A percentile compares a stretch with the other conserved stretches of the same genome.
Conservation (phyloP, 2,797 vertebrate genomes). For the Microctenopoma lineatum region DNA sequence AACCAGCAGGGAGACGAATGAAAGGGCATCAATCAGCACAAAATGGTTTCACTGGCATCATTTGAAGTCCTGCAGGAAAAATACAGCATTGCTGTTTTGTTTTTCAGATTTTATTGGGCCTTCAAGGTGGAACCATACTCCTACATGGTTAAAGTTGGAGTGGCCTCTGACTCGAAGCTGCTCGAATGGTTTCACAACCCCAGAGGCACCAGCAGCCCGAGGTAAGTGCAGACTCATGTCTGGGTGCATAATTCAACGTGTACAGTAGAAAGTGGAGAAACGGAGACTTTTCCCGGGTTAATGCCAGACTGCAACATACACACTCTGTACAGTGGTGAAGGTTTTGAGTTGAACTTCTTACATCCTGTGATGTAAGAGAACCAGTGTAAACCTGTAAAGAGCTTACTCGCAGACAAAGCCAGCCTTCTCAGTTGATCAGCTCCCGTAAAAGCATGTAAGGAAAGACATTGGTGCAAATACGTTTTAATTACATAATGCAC, state of each 20-base stretch:
- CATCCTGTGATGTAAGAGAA: slow-evolving; percentile 75
- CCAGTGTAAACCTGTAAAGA: slow-evolving; percentile 67
- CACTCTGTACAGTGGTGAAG: slow-evolving; percentile 8
- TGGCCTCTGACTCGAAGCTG: slow-evolving; percentile 91
- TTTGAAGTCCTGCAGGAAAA: not conserved
- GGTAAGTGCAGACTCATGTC: slow-evolving; percentile 81
- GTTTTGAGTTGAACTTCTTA: slow-evolving; percentile 45
- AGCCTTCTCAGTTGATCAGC: slow-evolving; percentile 41
- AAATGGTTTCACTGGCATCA: not conserved
- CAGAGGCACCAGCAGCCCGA: slow-evolving; percentile 91
- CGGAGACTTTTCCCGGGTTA: not conserved
- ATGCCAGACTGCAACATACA: slow-evolving; percentile 1
- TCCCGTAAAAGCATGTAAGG: slow-evolving; percentile 42
- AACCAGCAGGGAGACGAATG: not conserved
- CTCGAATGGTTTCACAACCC: slow-evolving; percentile 95
- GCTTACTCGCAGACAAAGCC: slow-evolving; percentile 69
- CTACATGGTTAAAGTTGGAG: slow-evolving; percentile 95
- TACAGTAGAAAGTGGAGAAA: not conserved
- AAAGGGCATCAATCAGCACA: not conserved
- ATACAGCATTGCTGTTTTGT: slow-evolving; percentile 3
- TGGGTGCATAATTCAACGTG: not conserved
- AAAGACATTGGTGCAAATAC: slow-evolving; percentile 28
- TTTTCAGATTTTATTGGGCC: slow-evolving; percentile 92
- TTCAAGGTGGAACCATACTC: slow-evolving; percentile 91
- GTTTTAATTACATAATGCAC: slow-evolving; percentile 26